Base-by-base conservation (phyloP, 2,797 vertebrate genomes). In the Acanthiza pusilla region DNA sequence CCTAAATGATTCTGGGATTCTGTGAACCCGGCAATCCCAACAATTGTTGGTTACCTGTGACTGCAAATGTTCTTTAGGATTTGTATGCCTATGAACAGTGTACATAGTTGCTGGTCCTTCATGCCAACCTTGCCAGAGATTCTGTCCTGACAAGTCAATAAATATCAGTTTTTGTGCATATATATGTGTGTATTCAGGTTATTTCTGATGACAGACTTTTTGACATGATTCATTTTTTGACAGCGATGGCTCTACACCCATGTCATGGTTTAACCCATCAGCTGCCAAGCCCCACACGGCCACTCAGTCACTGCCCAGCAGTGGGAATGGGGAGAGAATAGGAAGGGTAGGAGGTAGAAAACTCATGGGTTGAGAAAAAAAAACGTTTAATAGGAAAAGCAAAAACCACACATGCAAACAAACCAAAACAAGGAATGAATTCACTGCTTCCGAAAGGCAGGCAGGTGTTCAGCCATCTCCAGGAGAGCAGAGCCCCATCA, bases 241-340 rank as follows among this genome's bases (percentile, higher is more conserved):
- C 20, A 57, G 25, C 57, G 13, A 16, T 1, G 3, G 47, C 13
- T 47, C n/a, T 58, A 50, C 32, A 70, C 3, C 8, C 38, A 45
- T 7, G 12, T 23, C 26, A n/a, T 43, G 18, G 27, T 51, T 67
- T 67, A 50, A 58, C 21, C 21, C 21, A 15, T 15, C 45, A 66
- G 32, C 27, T 58, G 21, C 12, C 36, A 75, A 22, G 32, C 12
- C 45, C 12, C 38, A 36, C 8, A 36, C 5, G 45, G 12, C 23
- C 18, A 12, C 22, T 34, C 21, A 42, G 17, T 21, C 36, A 32
- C 36, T 50, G 36, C 18, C 22, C n/a, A 53, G 29, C 12, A 45
- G 54, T 30, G 13, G 22, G 18, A 51, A 2, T 0, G 0, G 45
- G 22, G 27, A 66, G 26, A 66, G 17, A 43, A 43, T 10, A 34